Conservation (phyloP, 1,140 invertebrate species). For the Yoshiicerus persimilis region DNA sequence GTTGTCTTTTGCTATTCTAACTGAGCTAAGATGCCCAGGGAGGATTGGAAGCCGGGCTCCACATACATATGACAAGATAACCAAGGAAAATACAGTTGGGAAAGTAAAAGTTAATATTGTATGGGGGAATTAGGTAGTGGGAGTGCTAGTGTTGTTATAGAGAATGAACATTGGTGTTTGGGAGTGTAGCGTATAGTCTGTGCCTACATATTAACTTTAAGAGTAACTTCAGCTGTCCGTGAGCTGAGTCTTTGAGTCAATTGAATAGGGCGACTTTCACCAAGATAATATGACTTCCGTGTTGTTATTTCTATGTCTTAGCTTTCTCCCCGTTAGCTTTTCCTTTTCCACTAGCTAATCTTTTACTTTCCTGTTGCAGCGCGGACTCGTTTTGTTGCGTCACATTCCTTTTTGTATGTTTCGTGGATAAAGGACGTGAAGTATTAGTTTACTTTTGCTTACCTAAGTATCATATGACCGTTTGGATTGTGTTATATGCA, state of each 20-base stretch:
- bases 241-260: background rate
- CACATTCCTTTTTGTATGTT: background rate
- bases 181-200: too few relatives aligned
- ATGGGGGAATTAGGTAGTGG: background rate
- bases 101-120: background rate
- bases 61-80: background rate
- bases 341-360: slow-evolving; percentile 8
- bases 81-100: background rate
- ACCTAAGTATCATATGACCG: background rate
- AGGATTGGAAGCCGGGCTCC: too few relatives aligned
- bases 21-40: too few relatives aligned
- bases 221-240: background rate
- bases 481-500: background rate
- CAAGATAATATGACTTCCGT: background rate
- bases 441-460: background rate
- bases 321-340: background rate
- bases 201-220: background rate
- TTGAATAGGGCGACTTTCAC: background rate
- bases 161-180: background rate
- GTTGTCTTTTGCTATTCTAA: too few relatives aligned
- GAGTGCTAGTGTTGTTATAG: background rate
- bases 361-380: slow-evolving; percentile 4
- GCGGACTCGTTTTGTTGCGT: background rate
- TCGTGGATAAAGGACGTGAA: background rate
- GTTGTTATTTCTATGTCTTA: slow-evolving; percentile 21